Base-by-base conservation (phyloP, 2,113 vertebrate species). In the Ageneiosus marmoratus region DNA sequence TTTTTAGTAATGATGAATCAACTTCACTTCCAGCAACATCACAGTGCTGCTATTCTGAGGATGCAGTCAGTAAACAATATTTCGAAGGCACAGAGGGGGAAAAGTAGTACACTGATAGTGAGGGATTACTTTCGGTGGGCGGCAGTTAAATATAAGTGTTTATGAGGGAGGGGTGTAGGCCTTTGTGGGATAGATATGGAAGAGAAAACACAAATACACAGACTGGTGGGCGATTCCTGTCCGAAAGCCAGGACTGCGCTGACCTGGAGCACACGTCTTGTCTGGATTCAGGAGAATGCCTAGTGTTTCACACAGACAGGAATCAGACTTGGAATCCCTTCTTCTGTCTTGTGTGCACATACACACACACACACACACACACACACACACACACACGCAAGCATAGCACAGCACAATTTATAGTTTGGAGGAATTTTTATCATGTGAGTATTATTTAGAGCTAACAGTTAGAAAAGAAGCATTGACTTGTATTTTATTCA, bases 131-230 rank as follows among this genome's bases (percentile, higher is more conserved):
- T 79, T 60, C 2, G 41, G 82, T 83, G 75, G 82, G 82, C 27
- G 75, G 82, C 56, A 58, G 74, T 83, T 83, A 83, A 83, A 83
- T 83, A 69, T 78, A 83, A 70, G 78, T 85, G 48, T 81, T 41
- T 76, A 76, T 76, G 60, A 69, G 77, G 56, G 58, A 79, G 77
- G 51, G 78, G 32, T 78, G 74, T 37, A 60, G 50, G 53, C 20
- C 75, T 82, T 53, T 34, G 37, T 63, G 29, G 62, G 69, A 46
- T 51, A 82, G 46, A 77, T 72, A 73, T 82, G 44, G 79, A 73
- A 82, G 53, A 63, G 34, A 67, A 85, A 76, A 76, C 15, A 77
- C 60, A 84, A 48, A 77, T 46, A 62, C 55, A 62, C 77, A 84
- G 51, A 84, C 60, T 60, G 34, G 74, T 74, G 79, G 55, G 67